phyloP scores from a whole-genome alignment of 1,140 invertebrate species.

The Trinorchestia longiramus region DNA sequence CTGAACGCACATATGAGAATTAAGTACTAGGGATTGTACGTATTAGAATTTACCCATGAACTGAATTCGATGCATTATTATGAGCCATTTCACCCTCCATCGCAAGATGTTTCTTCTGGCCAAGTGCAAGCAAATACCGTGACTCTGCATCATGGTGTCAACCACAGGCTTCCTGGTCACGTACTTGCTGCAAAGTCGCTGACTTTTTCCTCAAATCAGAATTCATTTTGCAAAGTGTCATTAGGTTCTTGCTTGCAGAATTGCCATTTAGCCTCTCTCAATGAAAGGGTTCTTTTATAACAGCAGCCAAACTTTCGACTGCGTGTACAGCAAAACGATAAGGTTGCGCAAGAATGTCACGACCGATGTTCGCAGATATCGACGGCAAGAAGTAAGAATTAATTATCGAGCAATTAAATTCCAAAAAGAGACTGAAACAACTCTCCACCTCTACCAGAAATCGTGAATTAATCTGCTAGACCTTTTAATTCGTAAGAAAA shows the following conservation, averaged over 20 bases:
- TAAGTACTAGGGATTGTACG: too few relatives aligned
- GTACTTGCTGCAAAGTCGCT: background rate
- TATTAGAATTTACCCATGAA: background rate
- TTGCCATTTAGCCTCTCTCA: background rate
- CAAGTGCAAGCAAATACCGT: background rate
- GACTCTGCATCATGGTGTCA: background rate
- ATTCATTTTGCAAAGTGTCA: slow-evolving; percentile 9
- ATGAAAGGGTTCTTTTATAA: background rate
- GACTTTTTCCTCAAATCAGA: background rate
- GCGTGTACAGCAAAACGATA: background rate
- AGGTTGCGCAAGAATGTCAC: slow-evolving; percentile 1
- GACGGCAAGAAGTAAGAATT: slow-evolving; percentile 4
- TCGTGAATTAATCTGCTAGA: background rate
- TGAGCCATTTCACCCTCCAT: background rate
- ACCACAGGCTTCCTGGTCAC: background rate
- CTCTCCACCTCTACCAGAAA: background rate
- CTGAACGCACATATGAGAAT: too few relatives aligned
- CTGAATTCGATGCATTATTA: background rate
- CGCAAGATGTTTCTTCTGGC: background rate
- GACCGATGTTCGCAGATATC: slow-evolving; percentile 11
- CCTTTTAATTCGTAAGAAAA: background rate
- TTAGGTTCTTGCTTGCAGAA: background rate
- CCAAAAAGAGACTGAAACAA: slow-evolving; percentile 22
- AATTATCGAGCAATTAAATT: slow-evolving; percentile 43
- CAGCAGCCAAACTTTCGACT: background rate